Evolutionary conservation across 2,113 vertebrate species (phyloP), one percentile per base, ranked within the genome.

Genomic region (Hippolais icterina): DNA sequence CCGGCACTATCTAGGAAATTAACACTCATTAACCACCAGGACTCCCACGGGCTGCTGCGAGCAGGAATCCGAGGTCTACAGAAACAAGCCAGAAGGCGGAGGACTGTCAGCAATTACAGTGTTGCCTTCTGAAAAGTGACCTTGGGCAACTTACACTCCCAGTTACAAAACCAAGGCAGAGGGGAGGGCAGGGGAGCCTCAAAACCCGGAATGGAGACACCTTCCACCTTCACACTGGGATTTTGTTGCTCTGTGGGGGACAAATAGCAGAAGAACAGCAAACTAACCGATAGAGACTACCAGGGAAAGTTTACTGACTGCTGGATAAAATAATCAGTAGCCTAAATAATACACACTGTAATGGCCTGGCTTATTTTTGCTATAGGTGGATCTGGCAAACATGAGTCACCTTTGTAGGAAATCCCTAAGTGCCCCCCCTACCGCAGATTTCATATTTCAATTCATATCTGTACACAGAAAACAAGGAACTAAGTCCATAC

Each of bases 1-100:
- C 5, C 17, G 18, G 74, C 81, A 53, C 82, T 76, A 33, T 80
- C 82, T 23, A 90, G 75, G 95, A 93, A 96, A 87, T 82, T n/a
- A 87, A 1, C 23, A 0, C 33, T 82, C 60, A 85, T 92, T 59
- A 68, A 35, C 31, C 28, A 22, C 11, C 76, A 33, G 5, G 6
- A 50, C 23, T 63, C 87, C 76, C 88, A 75, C 20, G 7, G 65
- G 65, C 53, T 44, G 81, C 68, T 52, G 52, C 27, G 5, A 29
- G 46, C 47, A 22, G n/a, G 25, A 93, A 37, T 1, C 42, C 12
- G 8, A 78, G 74, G 15, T 28, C 35, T 20, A 4, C 81, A 66
- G 77, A 54, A 66, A 69, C 12, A 54, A 80, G 83, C 20, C 72
- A 49, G 7, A 80, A 72, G 49, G 80, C 11, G 37, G 19, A 59